Conservation (phyloP, 2,113 vertebrate species). For the Pimephales promelas region DNA sequence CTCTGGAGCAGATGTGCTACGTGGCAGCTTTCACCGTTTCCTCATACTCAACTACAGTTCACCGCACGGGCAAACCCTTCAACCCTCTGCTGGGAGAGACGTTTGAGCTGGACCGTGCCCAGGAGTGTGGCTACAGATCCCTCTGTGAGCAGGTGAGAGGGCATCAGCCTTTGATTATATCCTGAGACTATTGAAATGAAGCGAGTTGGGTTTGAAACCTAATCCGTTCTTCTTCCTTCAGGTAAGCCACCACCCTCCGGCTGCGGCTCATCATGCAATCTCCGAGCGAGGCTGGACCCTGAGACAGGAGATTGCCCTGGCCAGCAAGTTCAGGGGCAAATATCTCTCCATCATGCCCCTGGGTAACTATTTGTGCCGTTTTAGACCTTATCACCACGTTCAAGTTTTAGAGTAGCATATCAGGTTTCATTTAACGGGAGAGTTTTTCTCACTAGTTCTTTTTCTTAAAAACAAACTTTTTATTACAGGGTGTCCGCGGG, state of each 20-base stretch:
- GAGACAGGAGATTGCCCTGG: constrained; percentile 92
- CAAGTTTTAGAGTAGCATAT: background rate
- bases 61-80: constrained; percentile 95
- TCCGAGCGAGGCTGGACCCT: constrained; percentile 92
- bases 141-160: constrained; percentile 90
- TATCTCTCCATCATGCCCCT: constrained; percentile 97
- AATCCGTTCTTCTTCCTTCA: constrained; percentile 53
- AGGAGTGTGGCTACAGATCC: constrained; percentile 89
- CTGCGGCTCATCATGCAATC: constrained; percentile 89
- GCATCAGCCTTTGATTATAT: background rate
- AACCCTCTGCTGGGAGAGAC: constrained; percentile 96
- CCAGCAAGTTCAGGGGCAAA: constrained; percentile 99
- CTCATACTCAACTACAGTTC: constrained; percentile 95
- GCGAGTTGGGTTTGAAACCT: constrained; percentile 52
- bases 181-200: constrained; percentile 70
- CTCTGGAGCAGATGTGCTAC: constrained; percentile 93
- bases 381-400: background rate
- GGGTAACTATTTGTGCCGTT: constrained; percentile 75
- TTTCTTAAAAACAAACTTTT: background rate
- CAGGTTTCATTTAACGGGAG: background rate
- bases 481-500: too few species aligned
- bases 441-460: constrained; percentile 6
- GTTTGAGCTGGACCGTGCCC: constrained; percentile 90
- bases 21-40: constrained; percentile 95
- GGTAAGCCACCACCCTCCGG: constrained; percentile 96